Percentiles rank a stretch among this genome's conserved stretches.
Conservation (phyloP, 2,797 vertebrate species). For the Kryptopterus vitreolus region DNA sequence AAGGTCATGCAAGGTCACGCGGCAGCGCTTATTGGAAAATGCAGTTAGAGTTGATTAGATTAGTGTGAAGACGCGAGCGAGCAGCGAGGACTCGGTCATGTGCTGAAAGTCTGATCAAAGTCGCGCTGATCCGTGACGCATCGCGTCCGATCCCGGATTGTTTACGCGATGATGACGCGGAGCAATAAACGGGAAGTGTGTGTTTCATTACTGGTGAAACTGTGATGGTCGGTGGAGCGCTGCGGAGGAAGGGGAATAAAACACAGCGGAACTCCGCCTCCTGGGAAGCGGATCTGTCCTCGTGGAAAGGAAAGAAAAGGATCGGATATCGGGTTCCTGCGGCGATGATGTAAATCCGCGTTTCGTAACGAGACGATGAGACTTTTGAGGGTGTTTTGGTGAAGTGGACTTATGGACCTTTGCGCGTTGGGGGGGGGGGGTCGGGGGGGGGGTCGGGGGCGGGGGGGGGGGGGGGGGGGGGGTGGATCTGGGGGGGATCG, state of each 20-base stretch:
- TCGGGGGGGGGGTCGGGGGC: constrained; percentile 37
- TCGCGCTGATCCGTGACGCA: not conserved
- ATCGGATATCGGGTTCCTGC: not conserved
- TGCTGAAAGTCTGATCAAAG: constrained; percentile 1
- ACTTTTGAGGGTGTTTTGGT: not conserved
- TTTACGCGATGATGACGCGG: not conserved
- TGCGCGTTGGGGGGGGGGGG: constrained; percentile 38
- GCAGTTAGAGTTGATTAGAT: not conserved
- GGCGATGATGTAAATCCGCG: not conserved
- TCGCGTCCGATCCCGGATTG: not conserved
- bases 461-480: constrained; percentile 31
- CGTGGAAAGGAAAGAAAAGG: not conserved
- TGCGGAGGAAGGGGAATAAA: not conserved
- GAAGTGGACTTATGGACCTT: not conserved
- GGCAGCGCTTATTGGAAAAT: not conserved
- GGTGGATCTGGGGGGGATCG: constrained; percentile 48
- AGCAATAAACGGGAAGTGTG: not conserved
- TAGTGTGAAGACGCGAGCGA: not conserved
- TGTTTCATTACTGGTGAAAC: not conserved
- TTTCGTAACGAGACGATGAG: constrained; percentile 1
- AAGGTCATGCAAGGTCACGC: constrained; percentile 3
- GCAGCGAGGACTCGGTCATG: not conserved
- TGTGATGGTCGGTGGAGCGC: too few species aligned
- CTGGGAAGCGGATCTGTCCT: not conserved
- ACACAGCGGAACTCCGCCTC: not conserved